These are phyloP conservation scores for Cotesia glomerata DNA, from an alignment of 1,140 invertebrate species.

Conservation along the genomic window DNA sequence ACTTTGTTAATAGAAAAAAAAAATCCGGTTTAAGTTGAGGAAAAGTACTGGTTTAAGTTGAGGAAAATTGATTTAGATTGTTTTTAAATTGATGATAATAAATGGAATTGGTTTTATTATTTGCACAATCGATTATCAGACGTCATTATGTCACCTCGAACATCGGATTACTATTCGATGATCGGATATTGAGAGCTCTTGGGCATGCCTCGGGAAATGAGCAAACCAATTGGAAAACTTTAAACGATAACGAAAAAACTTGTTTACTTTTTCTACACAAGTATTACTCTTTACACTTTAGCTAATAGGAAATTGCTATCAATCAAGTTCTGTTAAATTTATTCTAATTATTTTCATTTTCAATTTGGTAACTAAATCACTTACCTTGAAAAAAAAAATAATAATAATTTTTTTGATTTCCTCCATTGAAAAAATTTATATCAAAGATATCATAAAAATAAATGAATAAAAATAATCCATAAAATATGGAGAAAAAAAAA, in stretches of 20 bases:
- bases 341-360: not conserved
- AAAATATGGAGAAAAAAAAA: too few species aligned
- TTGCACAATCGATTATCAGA: not conserved
- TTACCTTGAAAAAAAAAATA: not conserved
- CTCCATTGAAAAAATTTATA: too few species aligned
- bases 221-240: constrained; percentile 23
- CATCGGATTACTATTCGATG: constrained; percentile 13
- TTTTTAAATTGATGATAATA: not conserved
- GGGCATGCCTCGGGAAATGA: constrained; percentile 5
- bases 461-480: too few species aligned
- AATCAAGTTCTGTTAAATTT: not conserved
- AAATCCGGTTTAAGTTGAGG: too few species aligned
- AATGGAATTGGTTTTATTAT: too few species aligned
- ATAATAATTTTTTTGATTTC: not conserved
- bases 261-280: constrained; percentile 6
- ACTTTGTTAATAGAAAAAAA: too few species aligned
- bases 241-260: constrained; percentile 1
- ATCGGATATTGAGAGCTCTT: constrained; percentile 12
- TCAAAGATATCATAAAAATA: too few species aligned
- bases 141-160: constrained; percentile 3
- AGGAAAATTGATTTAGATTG: not conserved
- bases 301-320: not conserved
- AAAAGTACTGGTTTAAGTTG: too few species aligned
- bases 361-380: too few species aligned
- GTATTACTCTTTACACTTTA: not conserved